Evolutionary conservation across 2,797 vertebrate species (phyloP).

Genomic region (Emys orbicularis): DNA sequence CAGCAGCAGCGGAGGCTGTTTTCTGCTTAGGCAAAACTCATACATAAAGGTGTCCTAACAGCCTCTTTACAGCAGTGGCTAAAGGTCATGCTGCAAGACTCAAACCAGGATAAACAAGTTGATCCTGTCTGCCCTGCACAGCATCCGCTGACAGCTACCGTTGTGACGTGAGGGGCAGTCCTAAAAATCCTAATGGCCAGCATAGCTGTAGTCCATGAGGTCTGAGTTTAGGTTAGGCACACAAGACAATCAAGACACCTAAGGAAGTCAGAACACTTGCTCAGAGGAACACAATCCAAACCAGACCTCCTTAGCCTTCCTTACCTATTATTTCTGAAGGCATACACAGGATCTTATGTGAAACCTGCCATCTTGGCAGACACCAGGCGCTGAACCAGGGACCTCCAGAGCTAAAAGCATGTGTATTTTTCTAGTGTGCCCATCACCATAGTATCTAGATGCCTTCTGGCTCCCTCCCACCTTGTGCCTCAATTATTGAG

Average conservation of each 20-base stretch:
- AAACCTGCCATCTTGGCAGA: neutral
- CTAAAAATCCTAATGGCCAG: neutral
- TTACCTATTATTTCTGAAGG: conserved; percentile 12
- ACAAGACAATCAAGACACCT: neutral
- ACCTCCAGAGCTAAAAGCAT: neutral
- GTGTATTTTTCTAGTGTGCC: neutral
- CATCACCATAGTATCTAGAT: neutral
- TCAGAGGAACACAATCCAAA: neutral
- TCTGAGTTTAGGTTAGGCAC: neutral
- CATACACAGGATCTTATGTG: neutral
- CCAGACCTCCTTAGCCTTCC: neutral
- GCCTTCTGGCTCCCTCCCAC: neutral
- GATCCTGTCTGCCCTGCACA: neutral
- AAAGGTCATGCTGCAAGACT: conserved; percentile 20
- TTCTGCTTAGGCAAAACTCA: conserved; percentile 8
- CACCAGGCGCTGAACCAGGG: no score
- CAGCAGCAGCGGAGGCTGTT: conserved; percentile 2
- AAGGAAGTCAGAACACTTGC: neutral
- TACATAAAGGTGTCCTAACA: neutral
- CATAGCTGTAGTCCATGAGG: neutral
- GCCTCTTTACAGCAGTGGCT: neutral
- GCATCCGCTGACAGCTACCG: neutral
- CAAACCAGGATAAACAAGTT: neutral
- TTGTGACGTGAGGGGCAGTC: neutral
- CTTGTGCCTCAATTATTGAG: neutral